Conservation (phyloP, 2,113 vertebrate genomes). For the Antechinus flavipes region DNA sequence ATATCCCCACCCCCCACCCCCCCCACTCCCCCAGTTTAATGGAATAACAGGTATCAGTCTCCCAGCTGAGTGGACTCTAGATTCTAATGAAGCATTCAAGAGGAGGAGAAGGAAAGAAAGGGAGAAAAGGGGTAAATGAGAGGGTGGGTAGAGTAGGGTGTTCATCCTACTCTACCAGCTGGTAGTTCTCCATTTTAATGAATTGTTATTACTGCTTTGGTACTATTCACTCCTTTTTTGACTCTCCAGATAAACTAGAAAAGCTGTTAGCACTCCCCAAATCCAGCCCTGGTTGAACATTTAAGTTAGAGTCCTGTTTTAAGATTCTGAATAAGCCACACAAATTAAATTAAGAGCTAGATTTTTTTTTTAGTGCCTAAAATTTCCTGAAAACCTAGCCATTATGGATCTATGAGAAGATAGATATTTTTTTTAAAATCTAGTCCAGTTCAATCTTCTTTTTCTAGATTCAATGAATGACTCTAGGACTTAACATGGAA, state of each 20-base stretch:
- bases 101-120: background rate
- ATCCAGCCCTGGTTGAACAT: background rate
- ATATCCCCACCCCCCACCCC: background rate
- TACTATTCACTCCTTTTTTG: background rate
- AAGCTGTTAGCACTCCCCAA: background rate
- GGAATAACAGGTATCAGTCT: background rate
- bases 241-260: background rate
- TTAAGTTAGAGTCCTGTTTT: background rate
- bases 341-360: background rate
- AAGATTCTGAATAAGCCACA: background rate
- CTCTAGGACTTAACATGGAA: background rate
- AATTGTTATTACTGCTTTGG: background rate
- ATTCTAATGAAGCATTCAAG: background rate
- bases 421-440: background rate
- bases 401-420: background rate
- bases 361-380: background rate
- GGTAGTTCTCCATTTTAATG: background rate
- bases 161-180: background rate
- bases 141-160: background rate
- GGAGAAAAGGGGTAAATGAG: background rate
- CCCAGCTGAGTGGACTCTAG: background rate
- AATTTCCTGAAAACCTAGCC: background rate
- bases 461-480: background rate
- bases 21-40: background rate
- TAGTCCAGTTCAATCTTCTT: background rate